Percentiles rank a stretch among this genome's conserved stretches.
These are phyloP conservation scores for Chrysomela aeneicollis DNA, from an alignment of 2,888 invertebrate species.

Conservation along the genomic window DNA sequence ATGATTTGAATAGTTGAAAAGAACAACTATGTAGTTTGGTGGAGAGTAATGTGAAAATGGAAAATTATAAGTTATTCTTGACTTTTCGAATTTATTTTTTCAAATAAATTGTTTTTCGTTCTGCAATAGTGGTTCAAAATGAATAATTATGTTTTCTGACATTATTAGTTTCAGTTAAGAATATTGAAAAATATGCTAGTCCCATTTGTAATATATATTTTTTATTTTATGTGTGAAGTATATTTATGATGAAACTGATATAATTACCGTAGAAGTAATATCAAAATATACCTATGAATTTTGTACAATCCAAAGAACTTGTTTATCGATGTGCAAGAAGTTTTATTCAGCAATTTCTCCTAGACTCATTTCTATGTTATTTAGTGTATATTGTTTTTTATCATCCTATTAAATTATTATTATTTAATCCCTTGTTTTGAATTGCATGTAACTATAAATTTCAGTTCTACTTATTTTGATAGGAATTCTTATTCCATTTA, in stretches of 20 bases:
- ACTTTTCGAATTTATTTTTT: neutral
- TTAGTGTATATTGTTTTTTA: slow-evolving; percentile 24
- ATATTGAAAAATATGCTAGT: slow-evolving; percentile 51
- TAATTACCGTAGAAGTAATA: slow-evolving; percentile 44
- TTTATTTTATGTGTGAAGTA: slow-evolving; percentile 42
- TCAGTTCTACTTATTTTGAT: neutral
- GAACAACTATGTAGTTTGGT: neutral
- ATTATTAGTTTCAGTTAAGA: slow-evolving; percentile 22
- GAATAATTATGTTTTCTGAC: neutral
- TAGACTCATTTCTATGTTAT: slow-evolving; percentile 26
- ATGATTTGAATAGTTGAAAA: neutral
- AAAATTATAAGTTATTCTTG: too few relatives aligned
- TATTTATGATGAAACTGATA: slow-evolving; percentile 47
- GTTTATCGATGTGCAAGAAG: slow-evolving; percentile 40
- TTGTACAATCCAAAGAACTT: slow-evolving; percentile 61
- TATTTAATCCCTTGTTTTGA: slow-evolving; percentile 1
- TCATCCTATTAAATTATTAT: slow-evolving; percentile 21
- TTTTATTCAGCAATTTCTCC: slow-evolving; percentile 33
- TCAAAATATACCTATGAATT: slow-evolving; percentile 43
- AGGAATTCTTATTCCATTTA: neutral
- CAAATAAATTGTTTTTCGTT: slow-evolving; percentile 1
- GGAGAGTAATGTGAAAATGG: too few relatives aligned
- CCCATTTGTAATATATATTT: slow-evolving; percentile 54
- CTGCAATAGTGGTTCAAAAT: slow-evolving; percentile 29
- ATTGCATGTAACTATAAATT: neutral